Conservation (phyloP, 2,888 invertebrate genomes). For the Acanthosepion lycidas region DNA sequence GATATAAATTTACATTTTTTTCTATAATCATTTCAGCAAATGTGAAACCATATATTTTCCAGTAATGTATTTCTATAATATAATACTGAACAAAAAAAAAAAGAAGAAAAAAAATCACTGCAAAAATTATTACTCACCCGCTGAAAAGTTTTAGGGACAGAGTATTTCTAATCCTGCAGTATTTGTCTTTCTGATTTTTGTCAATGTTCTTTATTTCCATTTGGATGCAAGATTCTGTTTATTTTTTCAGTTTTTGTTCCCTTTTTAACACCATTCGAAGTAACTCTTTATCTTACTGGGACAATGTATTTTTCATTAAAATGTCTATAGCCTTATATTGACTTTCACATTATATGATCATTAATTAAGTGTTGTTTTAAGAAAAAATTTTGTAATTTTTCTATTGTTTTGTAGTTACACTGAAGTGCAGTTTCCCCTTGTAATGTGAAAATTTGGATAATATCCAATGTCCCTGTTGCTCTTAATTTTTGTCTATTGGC, state of each 20-base stretch:
- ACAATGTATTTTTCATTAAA: not conserved
- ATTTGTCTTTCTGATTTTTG: not conserved
- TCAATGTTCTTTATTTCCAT: not conserved
- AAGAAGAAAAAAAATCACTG: not conserved
- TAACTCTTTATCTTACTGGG: not conserved
- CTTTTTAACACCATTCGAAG: not conserved
- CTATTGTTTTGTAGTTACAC: not conserved
- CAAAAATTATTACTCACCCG: not conserved
- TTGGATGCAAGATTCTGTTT: not conserved
- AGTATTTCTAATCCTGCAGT: slow-evolving; percentile 7
- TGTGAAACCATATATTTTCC: not conserved
- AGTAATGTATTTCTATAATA: too few species aligned
- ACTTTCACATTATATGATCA: not conserved
- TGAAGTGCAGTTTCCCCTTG: not conserved
- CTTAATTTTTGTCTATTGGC: not conserved
- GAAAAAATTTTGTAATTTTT: not conserved
- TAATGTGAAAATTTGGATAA: not conserved
- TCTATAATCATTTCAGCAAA: not conserved
- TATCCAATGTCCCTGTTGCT: not conserved
- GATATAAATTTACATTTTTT: too few species aligned
- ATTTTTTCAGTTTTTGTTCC: not conserved
- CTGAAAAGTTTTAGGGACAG: not conserved
- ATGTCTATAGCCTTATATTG: not conserved
- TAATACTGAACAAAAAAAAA: not conserved
- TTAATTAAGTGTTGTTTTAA: not conserved